Evolutionary conservation across 2,797 vertebrate species (phyloP), one percentile per base, ranked within the genome.

Genomic region (Sebastes goodei): DNA sequence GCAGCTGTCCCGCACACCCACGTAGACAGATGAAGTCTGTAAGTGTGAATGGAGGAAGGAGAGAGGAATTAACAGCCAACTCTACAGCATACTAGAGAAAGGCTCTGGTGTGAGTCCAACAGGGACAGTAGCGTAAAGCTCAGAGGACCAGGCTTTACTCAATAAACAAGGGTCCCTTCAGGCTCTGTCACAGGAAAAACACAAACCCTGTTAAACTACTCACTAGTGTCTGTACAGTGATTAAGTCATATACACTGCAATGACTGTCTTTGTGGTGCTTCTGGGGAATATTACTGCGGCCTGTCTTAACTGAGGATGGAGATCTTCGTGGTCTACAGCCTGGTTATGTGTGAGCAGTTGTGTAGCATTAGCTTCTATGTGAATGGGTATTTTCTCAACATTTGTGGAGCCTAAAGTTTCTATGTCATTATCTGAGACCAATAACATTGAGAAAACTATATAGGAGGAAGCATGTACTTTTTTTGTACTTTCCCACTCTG

Each of bases 1-100:
- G 77, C 92, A 92, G 86, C 91, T 91, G 87, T 90, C 86, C 77
- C 59, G 2, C 85, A 80, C 87, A 69, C 87, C 87, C 90, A 90
- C 83, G 7, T 15, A 84, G 74, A 92, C 86, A 88, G 86, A 88
- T 56, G 80, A 85, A 78, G 80, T 72, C 84, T 84, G 63, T 21
- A 86, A 86, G 79, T 86, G 92, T 87, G 91, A 91, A 89, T 78
- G 88, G 78, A 87, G 80, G 64, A 81, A 82, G 81, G 73, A 82
- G 66, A 88, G 27, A 65, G 76, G 81, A 89, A 81, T 89, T 86
- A 91, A 77, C 86, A 64, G 83, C 78, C 77, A 67, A 81, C 72
- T 76, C 61, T 27, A 27, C 78, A 82, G 73, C 78, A 33, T 49
- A 49, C 46, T 4, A 46, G 74, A 74, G 83, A 71, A 42, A 76